A percentile compares a stretch with the other conserved stretches of the same genome.
Conservation (phyloP, 2,888 invertebrate species). For the Parnassius orleans region DNA sequence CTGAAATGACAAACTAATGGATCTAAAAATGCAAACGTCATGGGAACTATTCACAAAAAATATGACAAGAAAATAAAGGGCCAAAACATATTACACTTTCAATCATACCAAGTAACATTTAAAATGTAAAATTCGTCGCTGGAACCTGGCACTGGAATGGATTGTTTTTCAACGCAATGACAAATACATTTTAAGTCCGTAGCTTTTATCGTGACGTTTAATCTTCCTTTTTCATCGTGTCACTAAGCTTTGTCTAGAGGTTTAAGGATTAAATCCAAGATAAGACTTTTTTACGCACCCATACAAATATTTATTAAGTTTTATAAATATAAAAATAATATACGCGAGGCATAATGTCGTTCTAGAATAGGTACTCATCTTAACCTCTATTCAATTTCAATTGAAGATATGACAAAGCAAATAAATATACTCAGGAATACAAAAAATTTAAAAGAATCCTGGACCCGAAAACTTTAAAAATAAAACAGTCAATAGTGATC, state of each 20-base stretch:
- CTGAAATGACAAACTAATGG: background rate
- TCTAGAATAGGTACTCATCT: too few relatives aligned
- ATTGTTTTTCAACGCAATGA: constrained; percentile 19
- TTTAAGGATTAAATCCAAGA: constrained; percentile 40
- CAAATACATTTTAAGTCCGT: constrained; percentile 34
- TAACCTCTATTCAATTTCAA: too few relatives aligned
- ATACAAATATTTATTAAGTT: constrained; percentile 21
- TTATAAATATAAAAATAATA: constrained; percentile 13
- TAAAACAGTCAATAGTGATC: too few relatives aligned
- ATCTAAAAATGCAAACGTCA: constrained; percentile 8
- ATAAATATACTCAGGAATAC: too few relatives aligned
- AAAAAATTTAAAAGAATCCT: too few relatives aligned
- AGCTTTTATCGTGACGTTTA: constrained; percentile 41
- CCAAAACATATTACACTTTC: constrained; percentile 8
- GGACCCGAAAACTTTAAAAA: too few relatives aligned
- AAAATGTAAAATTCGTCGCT: constrained; percentile 15
- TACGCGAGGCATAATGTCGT: too few relatives aligned
- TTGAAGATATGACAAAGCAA: too few relatives aligned
- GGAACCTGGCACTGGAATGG: background rate
- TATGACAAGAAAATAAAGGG: background rate
- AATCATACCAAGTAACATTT: background rate
- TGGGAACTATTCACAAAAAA: constrained; percentile 2
- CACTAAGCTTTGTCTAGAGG: constrained; percentile 45
- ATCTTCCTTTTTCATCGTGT: constrained; percentile 48
- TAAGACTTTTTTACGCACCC: constrained; percentile 36